phyloP scores from a whole-genome alignment of 2,888 invertebrate genomes.

The Synergus laeviventris region DNA sequence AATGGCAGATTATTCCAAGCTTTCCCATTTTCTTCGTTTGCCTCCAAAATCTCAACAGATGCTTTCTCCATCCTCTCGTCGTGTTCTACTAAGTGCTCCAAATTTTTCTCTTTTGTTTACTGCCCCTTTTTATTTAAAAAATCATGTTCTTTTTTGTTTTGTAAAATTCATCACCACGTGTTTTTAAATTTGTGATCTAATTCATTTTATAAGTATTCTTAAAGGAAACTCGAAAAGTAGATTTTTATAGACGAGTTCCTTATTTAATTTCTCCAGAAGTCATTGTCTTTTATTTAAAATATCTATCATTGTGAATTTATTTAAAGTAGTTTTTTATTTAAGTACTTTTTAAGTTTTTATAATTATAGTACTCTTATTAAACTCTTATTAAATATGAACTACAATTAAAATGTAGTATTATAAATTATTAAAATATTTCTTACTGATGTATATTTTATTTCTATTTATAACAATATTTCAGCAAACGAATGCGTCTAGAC shows the following conservation, averaged over 20 bases:
- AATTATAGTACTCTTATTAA: background rate
- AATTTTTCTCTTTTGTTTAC: slow-evolving; percentile 1
- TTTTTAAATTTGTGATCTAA: background rate
- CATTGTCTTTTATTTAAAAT: too few relatives aligned
- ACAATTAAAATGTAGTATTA: too few relatives aligned
- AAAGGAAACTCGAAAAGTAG: background rate
- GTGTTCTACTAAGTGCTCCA: background rate
- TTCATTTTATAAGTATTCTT: background rate
- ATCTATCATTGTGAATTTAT: background rate
- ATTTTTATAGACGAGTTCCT: background rate
- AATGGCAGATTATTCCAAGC: slow-evolving; percentile 25
- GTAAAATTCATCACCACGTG: background rate
- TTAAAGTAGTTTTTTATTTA: too few relatives aligned
- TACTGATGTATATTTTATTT: too few relatives aligned
- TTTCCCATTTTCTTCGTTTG: background rate
- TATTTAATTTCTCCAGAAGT: background rate
- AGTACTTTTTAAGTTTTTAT: background rate
- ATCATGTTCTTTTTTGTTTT: background rate
- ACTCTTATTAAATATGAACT: too few relatives aligned
- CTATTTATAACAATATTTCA: slow-evolving; percentile 47
- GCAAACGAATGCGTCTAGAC: slow-evolving; percentile 69
- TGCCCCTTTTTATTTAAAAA: background rate
- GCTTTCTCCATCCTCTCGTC: background rate
- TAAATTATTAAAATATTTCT: too few relatives aligned
- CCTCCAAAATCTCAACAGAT: background rate